Percentiles rank a stretch among this genome's conserved stretches.
phyloP scores from a whole-genome alignment of 2,113 vertebrate species.

The Pseudolaguvia tuberculata region DNA sequence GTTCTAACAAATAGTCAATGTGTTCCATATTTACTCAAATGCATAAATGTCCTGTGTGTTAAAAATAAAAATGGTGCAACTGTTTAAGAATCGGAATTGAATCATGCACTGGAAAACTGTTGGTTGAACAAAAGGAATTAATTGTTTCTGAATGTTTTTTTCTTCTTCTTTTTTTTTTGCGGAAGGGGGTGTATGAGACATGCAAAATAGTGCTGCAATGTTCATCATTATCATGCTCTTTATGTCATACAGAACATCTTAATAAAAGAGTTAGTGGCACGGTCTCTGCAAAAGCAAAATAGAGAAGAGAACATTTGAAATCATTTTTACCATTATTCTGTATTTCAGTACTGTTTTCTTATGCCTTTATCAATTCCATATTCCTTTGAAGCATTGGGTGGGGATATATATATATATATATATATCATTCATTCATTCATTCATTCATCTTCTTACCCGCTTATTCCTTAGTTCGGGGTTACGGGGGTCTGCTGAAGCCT shows the following conservation, averaged over 20 bases:
- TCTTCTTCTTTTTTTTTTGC: neutral
- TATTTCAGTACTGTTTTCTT: neutral
- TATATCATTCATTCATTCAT: too few relatives aligned
- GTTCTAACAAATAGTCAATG: conserved; percentile 30
- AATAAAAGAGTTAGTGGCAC: conserved; percentile 4
- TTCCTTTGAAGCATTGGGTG: neutral
- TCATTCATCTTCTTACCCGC: too few relatives aligned
- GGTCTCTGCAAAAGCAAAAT: conserved; percentile 14
- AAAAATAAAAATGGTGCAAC: conserved; percentile 7
- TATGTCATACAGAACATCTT: neutral
- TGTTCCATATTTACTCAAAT: neutral
- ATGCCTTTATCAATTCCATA: neutral
- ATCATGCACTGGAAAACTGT: conserved; percentile 7
- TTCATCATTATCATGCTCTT: conserved; percentile 9
- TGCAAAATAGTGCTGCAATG: conserved; percentile 9
- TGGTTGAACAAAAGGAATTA: neutral
- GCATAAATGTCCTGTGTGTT: neutral
- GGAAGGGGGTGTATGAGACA: neutral
- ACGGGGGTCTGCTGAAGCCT: too few relatives aligned
- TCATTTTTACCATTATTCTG: neutral
- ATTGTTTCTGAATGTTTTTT: neutral
- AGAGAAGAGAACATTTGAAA: neutral
- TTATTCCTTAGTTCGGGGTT: too few relatives aligned
- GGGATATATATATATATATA: too few relatives aligned
- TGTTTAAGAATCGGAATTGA: conserved; percentile 11